Conservation (phyloP, 1,140 invertebrate species). For the Pissodes strobi region DNA sequence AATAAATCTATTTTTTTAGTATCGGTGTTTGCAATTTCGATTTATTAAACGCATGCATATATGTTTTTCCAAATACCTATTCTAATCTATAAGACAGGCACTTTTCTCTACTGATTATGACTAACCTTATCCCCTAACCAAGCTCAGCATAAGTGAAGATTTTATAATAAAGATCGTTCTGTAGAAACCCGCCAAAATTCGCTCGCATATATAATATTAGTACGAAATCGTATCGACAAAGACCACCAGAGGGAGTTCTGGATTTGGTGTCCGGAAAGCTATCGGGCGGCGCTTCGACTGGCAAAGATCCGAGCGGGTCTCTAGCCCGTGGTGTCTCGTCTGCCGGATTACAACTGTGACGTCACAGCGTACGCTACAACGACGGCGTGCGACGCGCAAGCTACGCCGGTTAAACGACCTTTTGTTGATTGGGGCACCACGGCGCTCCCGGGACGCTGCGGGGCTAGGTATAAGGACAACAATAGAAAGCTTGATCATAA, state of each 20-base stretch:
- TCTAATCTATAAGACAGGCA: too few species aligned
- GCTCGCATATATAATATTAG: background rate
- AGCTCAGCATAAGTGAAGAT: background rate
- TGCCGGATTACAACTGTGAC: conserved; percentile 29
- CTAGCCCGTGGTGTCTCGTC: conserved; percentile 18
- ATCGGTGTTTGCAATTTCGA: too few species aligned
- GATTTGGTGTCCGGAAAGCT: background rate
- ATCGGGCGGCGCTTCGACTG: conserved; percentile 2
- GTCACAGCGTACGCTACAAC: conserved; percentile 13
- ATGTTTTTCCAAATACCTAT: too few species aligned
- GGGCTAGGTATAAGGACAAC: too few species aligned
- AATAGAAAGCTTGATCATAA: too few species aligned
- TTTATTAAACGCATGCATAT: too few species aligned
- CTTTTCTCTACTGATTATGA: too few species aligned
- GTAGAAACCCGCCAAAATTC: conserved; percentile 15
- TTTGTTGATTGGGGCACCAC: conserved; percentile 17
- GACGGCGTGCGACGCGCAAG: conserved; percentile 13
- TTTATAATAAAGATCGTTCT: too few species aligned
- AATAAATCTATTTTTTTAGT: too few species aligned
- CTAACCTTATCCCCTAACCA: background rate
- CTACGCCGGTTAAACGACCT: conserved; percentile 28
- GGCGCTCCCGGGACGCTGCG: too few species aligned
- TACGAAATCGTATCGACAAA: background rate
- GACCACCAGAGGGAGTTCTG: background rate
- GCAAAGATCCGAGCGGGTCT: background rate